Conservation (phyloP, 1,140 invertebrate species). For the Ephestia elutella region DNA sequence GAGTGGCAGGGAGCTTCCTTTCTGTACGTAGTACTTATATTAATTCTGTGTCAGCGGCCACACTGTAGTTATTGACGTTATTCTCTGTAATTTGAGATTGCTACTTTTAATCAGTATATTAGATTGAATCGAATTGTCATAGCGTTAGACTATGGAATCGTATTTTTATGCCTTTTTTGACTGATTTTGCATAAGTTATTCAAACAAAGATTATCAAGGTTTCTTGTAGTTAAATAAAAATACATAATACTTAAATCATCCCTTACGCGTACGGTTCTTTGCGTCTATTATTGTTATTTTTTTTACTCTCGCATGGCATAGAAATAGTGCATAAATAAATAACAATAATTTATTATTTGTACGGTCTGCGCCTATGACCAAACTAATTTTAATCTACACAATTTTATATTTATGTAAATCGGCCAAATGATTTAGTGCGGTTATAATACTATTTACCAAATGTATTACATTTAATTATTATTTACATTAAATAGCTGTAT, state of each 20-base stretch:
- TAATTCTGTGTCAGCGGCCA: too few relatives aligned
- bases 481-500: conserved; percentile 17
- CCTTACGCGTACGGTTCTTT: too few relatives aligned
- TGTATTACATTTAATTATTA: conserved; percentile 29
- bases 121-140: neutral
- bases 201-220: neutral
- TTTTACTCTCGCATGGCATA: too few relatives aligned
- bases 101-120: neutral
- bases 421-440: conserved; percentile 23
- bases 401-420: conserved; percentile 10
- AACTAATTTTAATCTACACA: too few relatives aligned
- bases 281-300: neutral
- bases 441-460: conserved; percentile 31
- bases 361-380: too few relatives aligned
- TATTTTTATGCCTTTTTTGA: neutral
- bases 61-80: neutral
- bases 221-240: neutral
- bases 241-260: too few relatives aligned
- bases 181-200: neutral
- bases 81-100: neutral
- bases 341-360: too few relatives aligned
- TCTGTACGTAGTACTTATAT: too few relatives aligned
- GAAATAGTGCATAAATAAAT: too few relatives aligned
- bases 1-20: too few relatives aligned
- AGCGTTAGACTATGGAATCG: neutral